Evolutionary conservation across 2,113 vertebrate genomes (phyloP), one percentile per base, ranked within the genome.

Genomic region (Sander vitreus): DNA sequence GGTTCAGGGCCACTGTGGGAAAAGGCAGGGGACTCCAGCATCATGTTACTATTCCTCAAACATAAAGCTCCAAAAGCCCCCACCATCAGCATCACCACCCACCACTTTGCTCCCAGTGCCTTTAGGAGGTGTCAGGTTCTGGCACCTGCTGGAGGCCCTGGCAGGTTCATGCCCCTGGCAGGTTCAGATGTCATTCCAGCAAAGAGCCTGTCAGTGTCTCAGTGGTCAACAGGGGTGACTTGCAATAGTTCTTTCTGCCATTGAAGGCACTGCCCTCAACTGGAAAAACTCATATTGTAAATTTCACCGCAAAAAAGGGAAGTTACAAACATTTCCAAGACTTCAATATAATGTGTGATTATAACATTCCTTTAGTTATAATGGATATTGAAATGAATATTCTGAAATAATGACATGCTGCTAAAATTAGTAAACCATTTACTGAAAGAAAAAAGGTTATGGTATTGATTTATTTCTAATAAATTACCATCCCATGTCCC

Each of bases 1-100:
- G 87, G 92, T 95, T 93, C 88, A 91, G 90, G 92, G 93, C 91
- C 92, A 91, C 92, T 93, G 94, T 94, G 93, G 95, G 94, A 95
- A 95, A 95, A 94, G 92, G 87, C 90, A 93, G 89, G 72, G 85
- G 90, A 85, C 81, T 89, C 75, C 45, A 81, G 93, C 88, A 81
- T 94, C 84, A 79, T 89, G 92, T 95, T 95, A 92, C 94, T 83
- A 60, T 89, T 87, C 73, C 88, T 62, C 70, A 39, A 85, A 85
- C 81, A 89, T 70, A 73, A 76, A 90, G 76, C 80, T 77, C 68
- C 62, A 33, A 81, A 85, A 57, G 79, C 70, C 80, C 76, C 63
- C 58, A 53, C 72, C 79, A 71, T 55, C 82, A 80, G 70, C 85
- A 88, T 80, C 91, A 80, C 92, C 94, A 89, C 88, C 85, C 80